Evolutionary conservation across 2,888 invertebrate species (phyloP), one percentile per base, ranked within the genome.

Genomic region (Resseliella maxima): DNA sequence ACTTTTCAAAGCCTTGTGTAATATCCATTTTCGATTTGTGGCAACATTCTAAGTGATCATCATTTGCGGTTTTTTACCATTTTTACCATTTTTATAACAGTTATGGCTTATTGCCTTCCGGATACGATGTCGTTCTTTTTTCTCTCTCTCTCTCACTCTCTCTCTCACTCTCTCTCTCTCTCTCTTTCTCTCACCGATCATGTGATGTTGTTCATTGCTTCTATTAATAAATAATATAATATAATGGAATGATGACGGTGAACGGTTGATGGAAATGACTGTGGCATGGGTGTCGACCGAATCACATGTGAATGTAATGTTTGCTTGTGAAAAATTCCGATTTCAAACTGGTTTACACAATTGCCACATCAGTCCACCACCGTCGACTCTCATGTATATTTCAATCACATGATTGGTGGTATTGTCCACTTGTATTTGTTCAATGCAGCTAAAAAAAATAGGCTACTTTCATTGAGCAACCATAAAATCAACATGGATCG

Each of bases 1-100:
- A 10, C 15, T 18, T 50, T 18, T 50, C 50, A 12, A 2, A n/a
- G 5, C 50, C 35, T 18, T 27, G n/a, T 83, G 38, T n/a, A 38
- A 83, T 83, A 83, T 83, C 83, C 83, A 83, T 83, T 83, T 83
- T 83, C 83, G 83, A 83, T 83, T 83, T 83, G 83, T n/a, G 83
- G 83, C 38, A 38, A 36, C 36, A n/a, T 83, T 83, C 21, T 36
- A 83, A 36, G 83, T 38, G 83, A 38, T 38, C 83, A 36, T 38
- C 38, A 83, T 36, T 38, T 83, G 83, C 24, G 38, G 36, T 38
- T 83, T 83, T n/a, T 83, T 83, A 8, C 38, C n/a, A n/a, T n/a
- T 83, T 83, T 83, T 38, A 1, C 83, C 83, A 38, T 83, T 38
- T 83, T 72, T 35, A 72, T 31, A 72, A 35, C 72, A 35, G 72